Evolutionary conservation across 2,888 invertebrate species (phyloP), one percentile per base, ranked within the genome.

Genomic region (Caenorhabditis doughertyi): DNA sequence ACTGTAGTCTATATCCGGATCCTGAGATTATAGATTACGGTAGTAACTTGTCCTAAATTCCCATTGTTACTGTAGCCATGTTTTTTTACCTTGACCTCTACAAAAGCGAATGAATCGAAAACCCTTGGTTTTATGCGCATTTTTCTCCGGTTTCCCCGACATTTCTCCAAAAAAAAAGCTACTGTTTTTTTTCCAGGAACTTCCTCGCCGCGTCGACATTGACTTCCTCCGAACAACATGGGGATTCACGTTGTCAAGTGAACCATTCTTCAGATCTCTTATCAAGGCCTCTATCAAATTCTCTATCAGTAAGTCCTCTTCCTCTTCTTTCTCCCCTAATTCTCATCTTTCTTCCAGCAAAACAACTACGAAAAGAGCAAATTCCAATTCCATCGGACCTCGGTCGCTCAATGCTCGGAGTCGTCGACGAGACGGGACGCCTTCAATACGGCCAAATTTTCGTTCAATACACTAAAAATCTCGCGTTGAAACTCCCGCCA

Each of bases 181-280:
- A 74, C 29, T 89, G 85, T 60, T 83, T 81, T 25, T 62, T 42
- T 49, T 64, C 16, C 25, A 85, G 79, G 85, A 87, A 49, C 68
- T 87, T 11, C 87, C 88, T 3, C 72, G 79, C 13, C 80, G 88
- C 3, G 32, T 85, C 18, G 79, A 85, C 32, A 73, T 87, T 51
- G 87, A 85, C 51, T n/a, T 51, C 9, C 58, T 88, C 27, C 62
- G 44, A 9, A 56, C 60, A 32, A 44, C 65, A 44, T 68, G 42
- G 11, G 88, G 88, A 27, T 88, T 88, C 77, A 70, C 65, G 0
- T 74, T 88, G 35, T 65, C 83, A 23, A 79, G 53, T 9, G 90
- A 90, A 65, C 90, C 90, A 1, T 90, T 89, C 83, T 90, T 90
- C 85, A 85, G 89, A 25, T 87, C 89, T 2, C 76, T 90, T 39